Evolutionary conservation across 2,888 invertebrate genomes (phyloP), one percentile per base, ranked within the genome.

Genomic region (Pristionchus maxplancki): DNA sequence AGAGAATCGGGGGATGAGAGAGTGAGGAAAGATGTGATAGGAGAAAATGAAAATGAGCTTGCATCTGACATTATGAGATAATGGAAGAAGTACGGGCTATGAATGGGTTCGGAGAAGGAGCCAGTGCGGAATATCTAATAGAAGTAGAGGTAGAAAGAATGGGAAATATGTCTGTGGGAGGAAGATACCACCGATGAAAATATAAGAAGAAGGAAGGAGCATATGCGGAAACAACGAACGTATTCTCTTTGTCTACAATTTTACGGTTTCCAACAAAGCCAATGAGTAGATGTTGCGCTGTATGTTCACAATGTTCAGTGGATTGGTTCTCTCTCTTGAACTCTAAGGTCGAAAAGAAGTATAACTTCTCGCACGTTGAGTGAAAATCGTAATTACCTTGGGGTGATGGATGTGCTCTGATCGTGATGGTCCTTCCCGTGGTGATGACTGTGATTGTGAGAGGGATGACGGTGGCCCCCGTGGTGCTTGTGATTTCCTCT

Each of bases 401-500:
- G 20, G 15, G 28, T 9, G n/a, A 81, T 9, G 5, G 48, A 40
- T 40, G 44, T 28, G 17, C 50, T 28, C 28, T 44, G 34, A 4
- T 34, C 24, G 58, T 58, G 83, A 11, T 50, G 9, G 50, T 2
- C 24, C 17, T 48, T 48, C 20, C 83, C n/a, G 13, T 83, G 31
- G 9, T 83, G 37, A 44, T 58, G 83, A 58, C 31, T 82, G 50
- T 82, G 82, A 17, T 58, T 83, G 83, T 83, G 83, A 15, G 53
- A 83, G 9, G 50, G n/a, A 53, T 34, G 83, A 50, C 34, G 83
- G 17, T 53, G 44, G 15, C 44, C 28, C 44, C 78, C 78, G 78
- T 78, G 78, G 11, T 40, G 44, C 28, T 40, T 44, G 44, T 78
- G 40, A 28, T 40, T 78, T 48, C 78, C 78, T 78, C 78, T 44